Conservation (phyloP, 2,888 invertebrate species). For the Baronia brevicornis region DNA sequence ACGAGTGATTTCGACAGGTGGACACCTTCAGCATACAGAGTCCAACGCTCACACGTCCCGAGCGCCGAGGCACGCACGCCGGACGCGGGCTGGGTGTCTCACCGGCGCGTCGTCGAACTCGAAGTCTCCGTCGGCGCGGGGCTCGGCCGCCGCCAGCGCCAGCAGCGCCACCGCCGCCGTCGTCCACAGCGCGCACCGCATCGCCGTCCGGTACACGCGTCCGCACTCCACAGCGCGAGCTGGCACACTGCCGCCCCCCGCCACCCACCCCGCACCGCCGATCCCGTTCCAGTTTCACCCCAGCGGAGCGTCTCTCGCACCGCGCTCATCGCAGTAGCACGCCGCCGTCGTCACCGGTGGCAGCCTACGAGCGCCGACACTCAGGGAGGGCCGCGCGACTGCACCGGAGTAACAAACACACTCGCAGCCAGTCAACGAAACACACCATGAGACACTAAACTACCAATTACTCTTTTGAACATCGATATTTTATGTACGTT, state of each 20-base stretch:
- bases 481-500: no score
- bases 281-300: no score
- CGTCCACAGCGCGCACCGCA: constrained; percentile 23
- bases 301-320: constrained; percentile 15
- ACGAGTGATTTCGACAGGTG: constrained; percentile 5
- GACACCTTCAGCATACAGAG: no score
- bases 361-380: no score
- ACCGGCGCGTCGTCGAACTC: constrained; percentile 65
- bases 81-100: constrained; percentile 25
- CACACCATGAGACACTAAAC: no score
- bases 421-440: no score
- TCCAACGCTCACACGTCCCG: no score
- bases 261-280: constrained; percentile 14
- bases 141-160: constrained; percentile 32
- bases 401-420: no score
- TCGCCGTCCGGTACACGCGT: constrained; percentile 8
- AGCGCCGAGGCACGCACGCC: background rate
- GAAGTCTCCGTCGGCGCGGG: constrained; percentile 55
- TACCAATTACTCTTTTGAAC: no score
- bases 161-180: constrained; percentile 32
- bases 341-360: no score
- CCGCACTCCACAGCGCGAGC: constrained; percentile 17
- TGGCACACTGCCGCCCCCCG: constrained; percentile 21
- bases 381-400: no score
- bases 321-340: constrained; percentile 13